Conservation (phyloP, 2,888 invertebrate genomes). For the Galerucella nymphaeae region DNA sequence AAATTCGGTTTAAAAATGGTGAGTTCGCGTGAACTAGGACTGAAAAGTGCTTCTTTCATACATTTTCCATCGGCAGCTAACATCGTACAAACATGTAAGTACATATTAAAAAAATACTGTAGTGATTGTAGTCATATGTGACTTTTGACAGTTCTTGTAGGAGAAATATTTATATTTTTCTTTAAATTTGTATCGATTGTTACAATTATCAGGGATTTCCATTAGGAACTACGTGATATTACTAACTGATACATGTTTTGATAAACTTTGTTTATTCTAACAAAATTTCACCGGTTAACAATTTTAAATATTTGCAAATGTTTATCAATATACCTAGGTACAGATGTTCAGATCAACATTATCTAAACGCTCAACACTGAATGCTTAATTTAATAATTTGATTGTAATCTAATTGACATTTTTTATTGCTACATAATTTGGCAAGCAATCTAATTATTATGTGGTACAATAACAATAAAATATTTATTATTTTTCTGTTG, state of each 20-base stretch:
- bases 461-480: not conserved
- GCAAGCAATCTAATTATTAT: not conserved
- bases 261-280: not conserved
- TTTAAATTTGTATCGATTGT: conserved; percentile 21
- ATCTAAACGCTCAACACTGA: not conserved
- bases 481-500: not conserved
- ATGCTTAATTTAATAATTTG: not conserved
- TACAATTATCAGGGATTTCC: conserved; percentile 12
- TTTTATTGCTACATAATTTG: not conserved
- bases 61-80: conserved; percentile 55
- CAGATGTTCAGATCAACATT: not conserved
- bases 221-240: not conserved
- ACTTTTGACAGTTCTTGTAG: conserved; percentile 44
- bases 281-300: not conserved
- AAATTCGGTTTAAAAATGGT: conserved; percentile 53
- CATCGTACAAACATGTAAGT: conserved; percentile 60
- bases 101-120: conserved; percentile 31
- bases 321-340: not conserved
- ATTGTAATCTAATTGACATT: not conserved
- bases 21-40: conserved; percentile 55
- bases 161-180: conserved; percentile 41
- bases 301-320: not conserved
- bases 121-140: conserved; percentile 48
- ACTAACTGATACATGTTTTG: not conserved
- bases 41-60: conserved; percentile 55